Evolutionary conservation across 30 jellyfish, hydroid and myxozoan species (phyloP).

Genomic region (Turritopsis rubra): DNA sequence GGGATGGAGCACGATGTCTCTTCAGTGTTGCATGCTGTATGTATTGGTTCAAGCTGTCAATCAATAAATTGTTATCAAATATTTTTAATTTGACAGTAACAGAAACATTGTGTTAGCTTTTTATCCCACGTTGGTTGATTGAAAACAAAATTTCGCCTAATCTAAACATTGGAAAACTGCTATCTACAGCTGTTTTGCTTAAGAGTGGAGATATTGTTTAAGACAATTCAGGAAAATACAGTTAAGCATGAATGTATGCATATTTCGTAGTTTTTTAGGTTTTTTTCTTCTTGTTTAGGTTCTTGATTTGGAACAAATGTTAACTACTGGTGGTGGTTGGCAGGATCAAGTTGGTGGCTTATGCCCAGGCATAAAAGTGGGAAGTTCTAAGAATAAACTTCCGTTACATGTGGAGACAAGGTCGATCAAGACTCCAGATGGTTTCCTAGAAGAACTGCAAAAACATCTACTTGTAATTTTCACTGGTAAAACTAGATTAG

Average conservation of each 20-base stretch:
- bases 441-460: slow-evolving; percentile 60
- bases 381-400: slow-evolving; percentile 66
- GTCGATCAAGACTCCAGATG: slow-evolving; percentile 63
- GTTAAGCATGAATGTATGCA: too few species aligned
- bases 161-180: too few species aligned
- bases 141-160: too few species aligned
- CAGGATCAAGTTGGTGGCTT: slow-evolving; percentile 98
- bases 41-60: slow-evolving; percentile 2
- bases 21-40: slow-evolving; percentile 87
- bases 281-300: slow-evolving; percentile 46
- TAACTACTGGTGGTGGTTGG: slow-evolving; percentile 99
- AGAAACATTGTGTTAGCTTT: too few species aligned
- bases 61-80: neutral
- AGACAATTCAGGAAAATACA: too few species aligned
- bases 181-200: too few species aligned
- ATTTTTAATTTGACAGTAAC: too few species aligned
- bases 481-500: slow-evolving; percentile 95
- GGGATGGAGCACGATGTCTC: slow-evolving; percentile 68
- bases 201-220: too few species aligned
- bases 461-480: slow-evolving; percentile 77
- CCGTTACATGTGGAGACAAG: slow-evolving; percentile 62
- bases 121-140: too few species aligned
- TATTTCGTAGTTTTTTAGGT: too few species aligned
- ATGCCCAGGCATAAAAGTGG: slow-evolving; percentile 82
- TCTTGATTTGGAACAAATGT: slow-evolving; percentile 84